Evolutionary conservation across 2,888 invertebrate species (phyloP).

Genomic region (Acleris cristana): DNA sequence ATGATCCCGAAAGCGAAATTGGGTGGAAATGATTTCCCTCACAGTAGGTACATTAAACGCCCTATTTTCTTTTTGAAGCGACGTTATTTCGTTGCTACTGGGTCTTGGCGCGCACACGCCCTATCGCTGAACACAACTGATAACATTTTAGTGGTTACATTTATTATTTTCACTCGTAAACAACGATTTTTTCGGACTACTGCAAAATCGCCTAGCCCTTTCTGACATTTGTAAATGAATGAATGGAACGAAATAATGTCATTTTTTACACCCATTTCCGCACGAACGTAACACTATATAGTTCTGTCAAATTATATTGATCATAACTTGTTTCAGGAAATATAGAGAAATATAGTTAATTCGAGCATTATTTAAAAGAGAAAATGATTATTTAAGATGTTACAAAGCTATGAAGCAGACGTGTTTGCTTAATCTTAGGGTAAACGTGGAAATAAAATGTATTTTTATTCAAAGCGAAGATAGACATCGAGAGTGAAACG

Average conservation of each 20-base stretch:
- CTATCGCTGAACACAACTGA: constrained; percentile 52
- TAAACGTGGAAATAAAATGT: background rate
- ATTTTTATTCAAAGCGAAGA: background rate
- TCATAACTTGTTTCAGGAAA: constrained; percentile 1
- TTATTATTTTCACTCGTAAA: constrained; percentile 58
- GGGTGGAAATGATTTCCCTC: constrained; percentile 55
- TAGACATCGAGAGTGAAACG: constrained; percentile 51
- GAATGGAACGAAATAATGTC: constrained; percentile 59
- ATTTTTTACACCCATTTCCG: constrained; percentile 57
- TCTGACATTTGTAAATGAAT: constrained; percentile 69
- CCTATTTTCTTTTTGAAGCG: constrained; percentile 43
- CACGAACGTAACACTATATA: constrained; percentile 49
- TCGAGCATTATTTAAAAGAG: constrained; percentile 1
- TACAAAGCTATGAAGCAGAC: background rate
- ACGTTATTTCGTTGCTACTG: constrained; percentile 50
- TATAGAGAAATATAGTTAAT: background rate
- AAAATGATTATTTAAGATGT: background rate
- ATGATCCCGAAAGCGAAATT: constrained; percentile 62
- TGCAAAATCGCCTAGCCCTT: constrained; percentile 64
- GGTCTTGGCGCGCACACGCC: constrained; percentile 61
- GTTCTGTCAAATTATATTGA: constrained; percentile 48
- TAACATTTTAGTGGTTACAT: constrained; percentile 69
- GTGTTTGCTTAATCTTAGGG: background rate
- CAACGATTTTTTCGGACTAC: constrained; percentile 52
- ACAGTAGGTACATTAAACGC: constrained; percentile 53